Evolutionary conservation across 1,140 invertebrate genomes (phyloP).

Genomic region (Psilanteris sp.): DNA sequence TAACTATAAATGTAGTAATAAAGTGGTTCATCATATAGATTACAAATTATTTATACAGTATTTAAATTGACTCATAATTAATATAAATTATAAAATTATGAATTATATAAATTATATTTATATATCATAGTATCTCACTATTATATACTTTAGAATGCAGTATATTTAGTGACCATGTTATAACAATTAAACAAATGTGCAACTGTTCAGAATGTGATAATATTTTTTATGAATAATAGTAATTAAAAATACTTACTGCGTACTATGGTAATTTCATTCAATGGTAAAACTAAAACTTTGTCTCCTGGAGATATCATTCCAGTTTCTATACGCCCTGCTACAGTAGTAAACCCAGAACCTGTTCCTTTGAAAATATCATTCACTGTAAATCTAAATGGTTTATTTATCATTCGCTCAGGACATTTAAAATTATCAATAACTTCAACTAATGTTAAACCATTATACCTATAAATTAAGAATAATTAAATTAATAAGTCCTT

Average conservation of each 20-base stretch:
- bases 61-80: no score
- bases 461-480: conserved; percentile 74
- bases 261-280: conserved; percentile 87
- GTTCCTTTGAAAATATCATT: conserved; percentile 97
- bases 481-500: conserved; percentile 12
- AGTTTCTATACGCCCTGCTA: conserved; percentile 85
- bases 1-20: no score
- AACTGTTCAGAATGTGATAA: no score
- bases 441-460: conserved; percentile 72
- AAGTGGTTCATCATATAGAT: no score
- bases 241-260: conserved; percentile 82
- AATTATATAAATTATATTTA: no score
- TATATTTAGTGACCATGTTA: no score
- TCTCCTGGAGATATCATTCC: conserved; percentile 87
- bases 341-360: conserved; percentile 82
- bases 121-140: no score
- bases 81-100: no score
- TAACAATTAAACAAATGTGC: no score
- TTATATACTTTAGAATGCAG: no score
- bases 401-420: conserved; percentile 90
- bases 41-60: no score
- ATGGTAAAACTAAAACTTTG: conserved; percentile 92
- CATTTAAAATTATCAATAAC: conserved; percentile 88
- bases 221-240: no score
- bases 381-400: conserved; percentile 94